These are phyloP conservation scores for Dynastes hyllus DNA, from an alignment of 2,888 invertebrate genomes.

Conservation along the genomic window DNA sequence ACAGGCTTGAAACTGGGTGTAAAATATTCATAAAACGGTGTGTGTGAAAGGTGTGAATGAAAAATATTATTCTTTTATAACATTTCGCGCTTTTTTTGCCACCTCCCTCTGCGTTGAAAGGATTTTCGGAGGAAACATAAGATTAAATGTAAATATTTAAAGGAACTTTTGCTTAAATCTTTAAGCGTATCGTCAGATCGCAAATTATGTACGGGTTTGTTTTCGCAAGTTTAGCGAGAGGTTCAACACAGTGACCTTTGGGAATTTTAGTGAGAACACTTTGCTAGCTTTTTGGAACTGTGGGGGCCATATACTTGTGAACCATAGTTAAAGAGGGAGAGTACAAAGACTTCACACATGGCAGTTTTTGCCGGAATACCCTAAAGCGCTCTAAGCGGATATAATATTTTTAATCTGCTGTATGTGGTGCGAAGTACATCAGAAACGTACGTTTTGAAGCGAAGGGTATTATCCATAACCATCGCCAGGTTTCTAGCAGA, in stretches of 20 bases:
- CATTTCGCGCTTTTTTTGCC: conserved; percentile 29
- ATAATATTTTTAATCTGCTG: too few species aligned
- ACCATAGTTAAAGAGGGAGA: too few species aligned
- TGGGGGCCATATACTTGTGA: too few species aligned
- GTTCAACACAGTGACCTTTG: background rate
- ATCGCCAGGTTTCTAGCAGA: too few species aligned
- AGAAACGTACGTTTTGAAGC: too few species aligned
- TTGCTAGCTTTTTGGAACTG: too few species aligned
- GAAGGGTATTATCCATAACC: too few species aligned
- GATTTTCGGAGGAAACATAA: conserved; percentile 23
- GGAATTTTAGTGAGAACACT: too few species aligned
- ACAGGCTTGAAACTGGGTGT: conserved; percentile 24
- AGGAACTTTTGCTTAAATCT: conserved; percentile 15
- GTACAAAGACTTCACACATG: too few species aligned
- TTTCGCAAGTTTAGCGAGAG: background rate
- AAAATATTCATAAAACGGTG: conserved; percentile 44
- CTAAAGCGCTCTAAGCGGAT: too few species aligned
- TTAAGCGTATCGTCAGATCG: conserved; percentile 2
- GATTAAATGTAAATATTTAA: conserved; percentile 40
- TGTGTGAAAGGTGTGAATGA: conserved; percentile 42
- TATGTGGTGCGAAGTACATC: too few species aligned
- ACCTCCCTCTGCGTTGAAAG: conserved; percentile 2
- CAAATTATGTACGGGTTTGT: background rate
- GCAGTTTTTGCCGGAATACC: too few species aligned
- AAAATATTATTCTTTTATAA: conserved; percentile 46